These are phyloP conservation scores for Ibidorhyncha struthersii DNA, from an alignment of 2,113 vertebrate genomes.

Conservation along the genomic window DNA sequence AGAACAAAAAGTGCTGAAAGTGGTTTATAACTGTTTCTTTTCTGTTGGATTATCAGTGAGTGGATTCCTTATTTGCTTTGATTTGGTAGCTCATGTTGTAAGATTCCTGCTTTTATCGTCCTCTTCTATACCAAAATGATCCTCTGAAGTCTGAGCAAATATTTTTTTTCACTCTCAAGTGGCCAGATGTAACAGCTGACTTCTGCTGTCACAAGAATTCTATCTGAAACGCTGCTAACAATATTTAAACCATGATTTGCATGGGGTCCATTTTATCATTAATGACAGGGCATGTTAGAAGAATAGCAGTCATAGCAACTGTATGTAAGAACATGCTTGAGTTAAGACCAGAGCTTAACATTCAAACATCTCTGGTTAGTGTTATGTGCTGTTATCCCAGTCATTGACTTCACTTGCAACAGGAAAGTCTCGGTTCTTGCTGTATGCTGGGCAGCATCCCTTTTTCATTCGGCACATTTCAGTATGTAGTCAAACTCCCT, in stretches of 20 bases:
- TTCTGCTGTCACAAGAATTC: constrained; percentile 11
- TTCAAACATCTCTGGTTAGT: background rate
- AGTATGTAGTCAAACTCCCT: background rate
- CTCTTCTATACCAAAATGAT: constrained; percentile 10
- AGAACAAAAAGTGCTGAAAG: background rate
- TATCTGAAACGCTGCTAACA: constrained; percentile 1
- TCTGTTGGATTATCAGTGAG: background rate
- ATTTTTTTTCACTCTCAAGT: constrained; percentile 23
- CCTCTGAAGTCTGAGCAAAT: constrained; percentile 46
- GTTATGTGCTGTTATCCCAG: background rate
- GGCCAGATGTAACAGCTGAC: background rate
- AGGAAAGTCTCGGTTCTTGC: background rate
- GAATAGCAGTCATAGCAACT: background rate
- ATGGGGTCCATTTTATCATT: background rate
- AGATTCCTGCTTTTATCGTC: constrained; percentile 47
- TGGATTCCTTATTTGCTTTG: constrained; percentile 24
- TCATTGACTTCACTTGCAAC: background rate
- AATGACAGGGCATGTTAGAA: background rate
- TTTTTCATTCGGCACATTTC: background rate
- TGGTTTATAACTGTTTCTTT: background rate
- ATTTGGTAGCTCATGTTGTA: constrained; percentile 22
- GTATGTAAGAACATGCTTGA: background rate
- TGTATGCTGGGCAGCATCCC: background rate
- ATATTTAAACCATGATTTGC: background rate
- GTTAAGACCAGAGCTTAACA: background rate